These are phyloP conservation scores for Ophion obscuratus DNA, from an alignment of 2,888 invertebrate genomes.

Conservation along the genomic window DNA sequence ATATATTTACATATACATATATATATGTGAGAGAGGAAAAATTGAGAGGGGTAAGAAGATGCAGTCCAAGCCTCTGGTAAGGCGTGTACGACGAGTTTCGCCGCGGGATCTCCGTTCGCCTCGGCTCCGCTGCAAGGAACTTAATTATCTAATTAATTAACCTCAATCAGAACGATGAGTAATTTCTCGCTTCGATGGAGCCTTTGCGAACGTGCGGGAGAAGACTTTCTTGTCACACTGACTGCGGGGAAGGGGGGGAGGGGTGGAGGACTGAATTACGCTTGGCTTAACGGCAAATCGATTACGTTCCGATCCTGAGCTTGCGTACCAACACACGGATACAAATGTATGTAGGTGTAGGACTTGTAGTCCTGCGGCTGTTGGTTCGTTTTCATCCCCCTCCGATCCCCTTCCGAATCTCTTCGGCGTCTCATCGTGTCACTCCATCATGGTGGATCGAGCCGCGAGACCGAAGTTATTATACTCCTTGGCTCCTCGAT, in stretches of 20 bases:
- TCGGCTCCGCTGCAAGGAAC: constrained; percentile 75
- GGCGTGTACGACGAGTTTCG: constrained; percentile 57
- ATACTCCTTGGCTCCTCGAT: constrained; percentile 59
- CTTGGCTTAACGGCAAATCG: constrained; percentile 83
- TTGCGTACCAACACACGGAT: constrained; percentile 27
- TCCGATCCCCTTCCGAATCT: constrained; percentile 47
- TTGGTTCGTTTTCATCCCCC: constrained; percentile 43
- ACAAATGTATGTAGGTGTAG: neutral
- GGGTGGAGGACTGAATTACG: constrained; percentile 78
- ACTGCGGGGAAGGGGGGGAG: constrained; percentile 73
- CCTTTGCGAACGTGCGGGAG: constrained; percentile 77
- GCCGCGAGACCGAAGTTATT: constrained; percentile 53
- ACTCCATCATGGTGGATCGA: constrained; percentile 60
- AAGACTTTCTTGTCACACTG: constrained; percentile 83
- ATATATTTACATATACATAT: constrained; percentile 14
- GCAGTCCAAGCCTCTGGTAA: constrained; percentile 54
- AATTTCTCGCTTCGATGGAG: constrained; percentile 84
- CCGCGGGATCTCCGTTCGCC: constrained; percentile 64
- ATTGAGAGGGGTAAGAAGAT: constrained; percentile 1
- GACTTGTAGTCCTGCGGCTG: constrained; percentile 53
- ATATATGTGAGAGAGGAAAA: constrained; percentile 12
- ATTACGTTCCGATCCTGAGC: constrained; percentile 79
- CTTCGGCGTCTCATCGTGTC: constrained; percentile 51
- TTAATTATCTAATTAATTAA: constrained; percentile 85
- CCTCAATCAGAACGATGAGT: constrained; percentile 84